A percentile compares a stretch with the other conserved stretches of the same genome.
Conservation (phyloP, 2,113 vertebrate species). For the Sinocyclocheilus maitianheensis region DNA sequence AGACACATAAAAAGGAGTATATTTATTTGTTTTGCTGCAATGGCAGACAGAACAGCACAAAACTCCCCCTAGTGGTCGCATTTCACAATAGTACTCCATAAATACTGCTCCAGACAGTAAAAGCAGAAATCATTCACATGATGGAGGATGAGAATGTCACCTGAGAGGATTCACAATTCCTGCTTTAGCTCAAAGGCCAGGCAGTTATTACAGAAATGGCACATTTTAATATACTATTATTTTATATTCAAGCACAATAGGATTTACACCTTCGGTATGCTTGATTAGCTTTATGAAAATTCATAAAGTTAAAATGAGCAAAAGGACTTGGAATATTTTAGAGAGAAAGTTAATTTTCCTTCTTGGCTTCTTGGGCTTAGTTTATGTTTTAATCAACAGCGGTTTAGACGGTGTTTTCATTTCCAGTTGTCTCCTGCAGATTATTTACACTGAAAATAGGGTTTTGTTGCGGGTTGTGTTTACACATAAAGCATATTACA, state of each 20-base stretch:
- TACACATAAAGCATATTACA: slow-evolving; percentile 52
- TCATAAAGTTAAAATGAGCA: background rate
- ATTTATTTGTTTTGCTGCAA: slow-evolving; percentile 16
- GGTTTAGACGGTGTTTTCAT: slow-evolving; percentile 28
- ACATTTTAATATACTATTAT: slow-evolving; percentile 2
- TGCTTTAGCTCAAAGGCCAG: slow-evolving; percentile 16
- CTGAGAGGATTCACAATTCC: slow-evolving; percentile 25
- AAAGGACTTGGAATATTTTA: background rate
- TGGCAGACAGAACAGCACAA: background rate
- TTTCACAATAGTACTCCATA: background rate
- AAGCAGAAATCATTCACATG: slow-evolving; percentile 46
- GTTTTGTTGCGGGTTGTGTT: slow-evolving; percentile 46
- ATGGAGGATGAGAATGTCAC: slow-evolving; percentile 6
- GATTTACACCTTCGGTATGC: background rate
- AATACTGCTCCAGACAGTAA: slow-evolving; percentile 26
- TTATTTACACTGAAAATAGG: slow-evolving; percentile 49
- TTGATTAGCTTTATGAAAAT: background rate
- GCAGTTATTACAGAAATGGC: background rate
- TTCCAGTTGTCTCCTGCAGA: background rate
- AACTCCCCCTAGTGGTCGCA: slow-evolving; percentile 51
- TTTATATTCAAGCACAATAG: background rate
- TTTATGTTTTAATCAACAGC: slow-evolving; percentile 18
- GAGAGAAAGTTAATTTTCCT: background rate
- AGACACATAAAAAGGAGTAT: background rate
- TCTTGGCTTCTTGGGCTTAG: background rate